Percentiles rank a stretch among this genome's conserved stretches.
Evolutionary conservation across 2,113 vertebrate genomes (phyloP).

Genomic region (Pelvicachromis taeniatus): DNA sequence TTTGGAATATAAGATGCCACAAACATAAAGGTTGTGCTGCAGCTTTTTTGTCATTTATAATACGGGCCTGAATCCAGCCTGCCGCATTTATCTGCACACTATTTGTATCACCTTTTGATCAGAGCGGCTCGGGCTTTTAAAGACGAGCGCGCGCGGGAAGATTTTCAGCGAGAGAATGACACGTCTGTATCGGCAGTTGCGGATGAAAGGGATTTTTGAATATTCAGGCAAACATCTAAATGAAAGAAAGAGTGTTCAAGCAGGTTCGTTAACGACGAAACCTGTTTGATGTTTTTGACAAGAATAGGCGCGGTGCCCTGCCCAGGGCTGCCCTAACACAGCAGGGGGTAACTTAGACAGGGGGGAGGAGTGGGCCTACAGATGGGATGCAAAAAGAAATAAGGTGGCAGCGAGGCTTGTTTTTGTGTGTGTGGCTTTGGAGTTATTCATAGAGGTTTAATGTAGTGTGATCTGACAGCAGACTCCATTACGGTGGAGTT

Average conservation of each 20-base stretch:
- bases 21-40: constrained; percentile 5
- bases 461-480: background rate
- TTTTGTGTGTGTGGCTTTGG: background rate
- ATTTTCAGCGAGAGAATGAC: constrained; percentile 29
- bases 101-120: constrained; percentile 55
- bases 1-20: background rate
- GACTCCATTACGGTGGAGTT: background rate
- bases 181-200: background rate
- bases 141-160: background rate
- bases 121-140: constrained; percentile 19
- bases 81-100: constrained; percentile 31
- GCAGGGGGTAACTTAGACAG: background rate
- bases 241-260: constrained; percentile 17
- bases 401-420: background rate
- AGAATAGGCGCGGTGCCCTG: background rate
- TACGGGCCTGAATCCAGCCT: constrained; percentile 10
- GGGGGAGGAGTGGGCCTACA: background rate
- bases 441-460: background rate
- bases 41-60: constrained; percentile 35
- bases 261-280: constrained; percentile 27
- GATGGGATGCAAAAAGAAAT: background rate
- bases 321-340: background rate
- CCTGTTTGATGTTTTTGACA: constrained; percentile 29
- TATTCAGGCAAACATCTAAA: constrained; percentile 39
- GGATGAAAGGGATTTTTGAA: constrained; percentile 45